Percentiles rank a stretch among this genome's conserved stretches.
These are phyloP conservation scores for Ochotona curzoniae DNA, from an alignment of 2,113 vertebrate genomes.

Conservation along the genomic window DNA sequence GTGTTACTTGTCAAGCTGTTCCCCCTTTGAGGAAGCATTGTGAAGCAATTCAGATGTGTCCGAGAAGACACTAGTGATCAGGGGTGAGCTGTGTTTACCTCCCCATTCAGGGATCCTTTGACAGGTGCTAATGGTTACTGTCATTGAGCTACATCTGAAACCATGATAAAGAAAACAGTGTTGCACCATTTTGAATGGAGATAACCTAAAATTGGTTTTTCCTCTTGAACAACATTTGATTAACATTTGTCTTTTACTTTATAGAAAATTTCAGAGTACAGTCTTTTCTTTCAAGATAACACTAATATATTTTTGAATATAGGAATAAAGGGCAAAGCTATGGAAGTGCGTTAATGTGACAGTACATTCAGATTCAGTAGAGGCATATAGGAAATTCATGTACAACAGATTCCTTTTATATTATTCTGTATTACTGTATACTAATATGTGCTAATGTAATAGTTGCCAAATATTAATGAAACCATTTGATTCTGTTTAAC, in stretches of 20 bases:
- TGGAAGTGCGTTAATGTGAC: neutral
- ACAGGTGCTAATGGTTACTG: slow-evolving; percentile 54
- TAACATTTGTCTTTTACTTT: neutral
- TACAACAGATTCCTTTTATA: neutral
- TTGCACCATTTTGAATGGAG: neutral
- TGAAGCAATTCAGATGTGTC: neutral
- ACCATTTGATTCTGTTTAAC: neutral
- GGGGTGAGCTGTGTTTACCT: slow-evolving; percentile 51
- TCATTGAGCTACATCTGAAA: slow-evolving; percentile 64
- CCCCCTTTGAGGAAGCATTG: slow-evolving; percentile 30
- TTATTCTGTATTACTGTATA: neutral
- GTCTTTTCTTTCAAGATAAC: slow-evolving; percentile 31
- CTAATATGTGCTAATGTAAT: neutral
- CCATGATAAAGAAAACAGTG: slow-evolving; percentile 34
- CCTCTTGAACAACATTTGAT: neutral
- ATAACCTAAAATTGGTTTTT: slow-evolving; percentile 24
- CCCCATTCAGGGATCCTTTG: slow-evolving; percentile 18
- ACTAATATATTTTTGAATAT: slow-evolving; percentile 16
- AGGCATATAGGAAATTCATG: neutral
- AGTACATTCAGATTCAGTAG: neutral
- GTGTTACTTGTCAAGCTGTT: slow-evolving; percentile 43
- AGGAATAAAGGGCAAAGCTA: neutral
- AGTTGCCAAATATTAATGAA: neutral
- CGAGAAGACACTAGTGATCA: slow-evolving; percentile 41
- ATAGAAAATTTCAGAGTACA: neutral